phyloP scores from a whole-genome alignment of 2,888 invertebrate genomes.

The Parelbella ahira region DNA sequence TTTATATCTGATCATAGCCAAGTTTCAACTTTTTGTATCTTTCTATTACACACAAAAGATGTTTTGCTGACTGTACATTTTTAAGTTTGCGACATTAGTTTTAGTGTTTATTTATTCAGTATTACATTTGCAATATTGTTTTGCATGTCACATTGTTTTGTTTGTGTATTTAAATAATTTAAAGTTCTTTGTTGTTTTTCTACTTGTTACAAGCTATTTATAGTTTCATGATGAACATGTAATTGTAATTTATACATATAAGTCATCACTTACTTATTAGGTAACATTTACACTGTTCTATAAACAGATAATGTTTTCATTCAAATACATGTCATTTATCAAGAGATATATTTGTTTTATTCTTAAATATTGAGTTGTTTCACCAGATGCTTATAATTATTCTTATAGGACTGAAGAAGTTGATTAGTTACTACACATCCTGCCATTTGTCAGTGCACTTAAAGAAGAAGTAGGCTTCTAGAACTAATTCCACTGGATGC shows the following conservation, averaged over 20 bases:
- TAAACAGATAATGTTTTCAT: conserved; percentile 10
- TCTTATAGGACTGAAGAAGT: no score
- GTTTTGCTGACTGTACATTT: no score
- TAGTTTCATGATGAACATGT: not conserved
- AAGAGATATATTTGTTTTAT: not conserved
- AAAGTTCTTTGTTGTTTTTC: conserved; percentile 18
- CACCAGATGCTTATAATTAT: no score
- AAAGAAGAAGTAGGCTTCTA: no score
- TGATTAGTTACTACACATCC: no score
- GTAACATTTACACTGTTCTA: conserved; percentile 4
- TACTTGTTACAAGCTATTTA: no score
- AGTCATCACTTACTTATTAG: conserved; percentile 9
- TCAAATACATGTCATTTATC: conserved; percentile 16
- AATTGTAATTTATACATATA: not conserved
- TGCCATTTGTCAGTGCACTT: no score
- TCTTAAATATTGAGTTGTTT: no score
- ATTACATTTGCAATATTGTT: conserved; percentile 17
- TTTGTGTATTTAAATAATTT: conserved; percentile 13
- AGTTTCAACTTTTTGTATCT: not conserved
- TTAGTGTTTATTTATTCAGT: conserved; percentile 14
- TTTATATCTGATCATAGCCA: no score
- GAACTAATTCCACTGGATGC: no score
- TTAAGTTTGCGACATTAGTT: conserved; percentile 1
- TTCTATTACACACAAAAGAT: no score
- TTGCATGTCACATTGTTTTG: conserved; percentile 15